A percentile compares a stretch with the other conserved stretches of the same genome.
Evolutionary conservation across 2,113 vertebrate genomes (phyloP).

Genomic region (Gymnorhina tibicen): DNA sequence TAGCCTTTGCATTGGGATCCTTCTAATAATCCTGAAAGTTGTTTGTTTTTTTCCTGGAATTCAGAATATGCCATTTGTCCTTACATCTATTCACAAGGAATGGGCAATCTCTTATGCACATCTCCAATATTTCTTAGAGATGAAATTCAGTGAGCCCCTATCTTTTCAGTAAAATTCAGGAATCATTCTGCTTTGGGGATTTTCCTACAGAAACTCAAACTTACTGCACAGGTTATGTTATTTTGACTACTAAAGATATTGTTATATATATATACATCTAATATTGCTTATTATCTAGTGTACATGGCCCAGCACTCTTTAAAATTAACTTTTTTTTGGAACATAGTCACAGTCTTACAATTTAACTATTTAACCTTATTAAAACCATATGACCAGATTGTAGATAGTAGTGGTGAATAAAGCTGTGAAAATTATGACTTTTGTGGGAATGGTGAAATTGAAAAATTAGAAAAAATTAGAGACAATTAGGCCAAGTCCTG

Average conservation of each 20-base stretch:
- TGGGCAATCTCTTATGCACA: neutral
- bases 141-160: neutral
- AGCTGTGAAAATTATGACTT: neutral
- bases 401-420: neutral
- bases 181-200: neutral
- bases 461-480: neutral
- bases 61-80: neutral
- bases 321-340: neutral
- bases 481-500: neutral
- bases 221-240: neutral
- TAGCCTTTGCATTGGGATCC: neutral
- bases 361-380: neutral
- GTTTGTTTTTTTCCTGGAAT: neutral
- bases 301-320: neutral
- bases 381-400: neutral
- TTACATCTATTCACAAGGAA: neutral
- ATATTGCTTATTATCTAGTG: neutral
- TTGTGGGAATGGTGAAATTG: neutral
- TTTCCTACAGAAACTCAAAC: neutral
- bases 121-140: neutral
- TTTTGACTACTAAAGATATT: neutral
- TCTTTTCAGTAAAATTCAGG: neutral
- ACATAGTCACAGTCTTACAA: neutral
- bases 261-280: neutral
- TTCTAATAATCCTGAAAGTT: neutral